These are phyloP conservation scores for Boulengeromyrus knoepffleri DNA, from an alignment of 2,113 vertebrate species.

Conservation along the genomic window DNA sequence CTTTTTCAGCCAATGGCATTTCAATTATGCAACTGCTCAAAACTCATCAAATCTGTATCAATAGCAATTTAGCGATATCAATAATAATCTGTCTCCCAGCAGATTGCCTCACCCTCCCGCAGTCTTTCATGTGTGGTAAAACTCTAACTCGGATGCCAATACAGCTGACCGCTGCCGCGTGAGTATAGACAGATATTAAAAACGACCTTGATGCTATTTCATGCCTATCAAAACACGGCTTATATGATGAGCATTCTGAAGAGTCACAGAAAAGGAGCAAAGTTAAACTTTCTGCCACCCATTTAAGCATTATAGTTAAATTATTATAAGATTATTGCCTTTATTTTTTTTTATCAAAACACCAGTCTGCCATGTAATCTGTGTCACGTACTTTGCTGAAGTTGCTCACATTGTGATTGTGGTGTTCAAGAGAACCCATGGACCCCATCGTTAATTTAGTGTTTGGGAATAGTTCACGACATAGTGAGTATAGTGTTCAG, in stretches of 20 bases:
- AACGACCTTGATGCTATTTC: conserved; percentile 95
- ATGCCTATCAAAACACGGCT: conserved; percentile 76
- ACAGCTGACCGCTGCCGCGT: conserved; percentile 70
- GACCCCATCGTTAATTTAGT: neutral
- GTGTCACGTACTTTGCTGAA: neutral
- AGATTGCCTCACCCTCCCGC: conserved; percentile 33
- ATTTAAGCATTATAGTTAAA: neutral
- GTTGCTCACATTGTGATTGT: neutral
- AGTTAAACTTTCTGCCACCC: neutral
- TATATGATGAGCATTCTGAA: conserved; percentile 71
- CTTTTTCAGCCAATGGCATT: conserved; percentile 44
- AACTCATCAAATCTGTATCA: conserved; percentile 88
- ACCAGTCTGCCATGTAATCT: neutral
- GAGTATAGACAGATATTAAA: conserved; percentile 92
- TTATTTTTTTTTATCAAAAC: neutral
- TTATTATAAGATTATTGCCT: neutral
- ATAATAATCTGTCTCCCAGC: conserved; percentile 65
- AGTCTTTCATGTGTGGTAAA: conserved; percentile 36
- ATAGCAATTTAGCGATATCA: conserved; percentile 92
- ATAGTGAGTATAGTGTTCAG: neutral
- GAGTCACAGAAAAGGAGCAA: conserved; percentile 46
- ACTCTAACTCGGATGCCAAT: conserved; percentile 73
- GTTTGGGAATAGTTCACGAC: neutral
- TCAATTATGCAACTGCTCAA: conserved; percentile 70
- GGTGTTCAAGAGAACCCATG: neutral